phyloP scores from a whole-genome alignment of 2,797 vertebrate species.

The Oreonectes daqikongensis region DNA sequence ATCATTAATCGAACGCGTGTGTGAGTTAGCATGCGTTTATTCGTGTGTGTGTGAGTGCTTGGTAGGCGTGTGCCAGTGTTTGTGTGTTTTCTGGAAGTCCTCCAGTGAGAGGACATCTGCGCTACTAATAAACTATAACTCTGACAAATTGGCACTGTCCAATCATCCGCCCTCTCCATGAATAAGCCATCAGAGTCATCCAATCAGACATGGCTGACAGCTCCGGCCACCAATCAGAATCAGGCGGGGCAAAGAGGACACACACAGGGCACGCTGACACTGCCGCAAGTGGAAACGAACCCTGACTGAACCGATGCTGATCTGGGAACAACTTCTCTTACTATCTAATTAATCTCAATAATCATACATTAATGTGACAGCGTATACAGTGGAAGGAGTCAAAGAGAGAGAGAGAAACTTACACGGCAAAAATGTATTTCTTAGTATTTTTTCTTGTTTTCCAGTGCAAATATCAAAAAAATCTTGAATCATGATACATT shows the following conservation, averaged over 20 bases:
- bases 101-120: constrained; percentile 78
- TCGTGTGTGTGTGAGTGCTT: constrained; percentile 29
- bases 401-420: too few relatives aligned
- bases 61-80: constrained; percentile 57
- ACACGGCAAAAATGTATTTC: too few relatives aligned
- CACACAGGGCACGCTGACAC: constrained; percentile 70
- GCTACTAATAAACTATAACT: constrained; percentile 81
- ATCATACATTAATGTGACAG: constrained; percentile 5
- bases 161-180: constrained; percentile 67
- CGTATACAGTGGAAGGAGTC: not conserved
- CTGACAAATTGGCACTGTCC: constrained; percentile 79
- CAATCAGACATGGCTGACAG: constrained; percentile 72
- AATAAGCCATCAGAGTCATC: constrained; percentile 70
- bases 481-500: too few relatives aligned
- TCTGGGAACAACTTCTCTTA: constrained; percentile 38
- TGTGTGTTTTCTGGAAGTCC: constrained; percentile 61
- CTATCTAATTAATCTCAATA: constrained; percentile 37
- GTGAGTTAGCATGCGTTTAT: constrained; percentile 5
- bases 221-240: constrained; percentile 53
- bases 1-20: constrained; percentile 12
- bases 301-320: constrained; percentile 27
- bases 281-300: constrained; percentile 36
- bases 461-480: too few relatives aligned
- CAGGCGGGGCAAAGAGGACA: constrained; percentile 64
- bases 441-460: too few relatives aligned